Conservation (phyloP, 2,888 invertebrate genomes). For the Ganaspis brasiliensis region DNA sequence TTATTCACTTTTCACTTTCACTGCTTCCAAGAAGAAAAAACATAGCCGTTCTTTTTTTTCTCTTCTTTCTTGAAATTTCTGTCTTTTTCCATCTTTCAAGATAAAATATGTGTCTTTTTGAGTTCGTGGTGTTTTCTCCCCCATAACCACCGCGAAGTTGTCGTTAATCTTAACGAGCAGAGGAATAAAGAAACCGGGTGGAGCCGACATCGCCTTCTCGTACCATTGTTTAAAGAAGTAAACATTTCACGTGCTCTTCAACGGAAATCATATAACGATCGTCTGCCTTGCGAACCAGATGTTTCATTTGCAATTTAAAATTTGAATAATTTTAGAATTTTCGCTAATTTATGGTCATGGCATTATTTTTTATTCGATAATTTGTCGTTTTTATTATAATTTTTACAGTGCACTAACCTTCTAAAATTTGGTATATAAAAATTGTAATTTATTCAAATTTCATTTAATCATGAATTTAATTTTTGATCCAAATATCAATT, state of each 20-base stretch:
- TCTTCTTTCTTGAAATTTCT: background rate
- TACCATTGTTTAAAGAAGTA: slow-evolving; percentile 51
- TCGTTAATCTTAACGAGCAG: slow-evolving; percentile 63
- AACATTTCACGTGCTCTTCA: slow-evolving; percentile 26
- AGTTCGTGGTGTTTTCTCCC: slow-evolving; percentile 12
- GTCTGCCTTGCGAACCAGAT: background rate
- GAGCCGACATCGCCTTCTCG: slow-evolving; percentile 43
- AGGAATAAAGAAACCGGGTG: slow-evolving; percentile 50
- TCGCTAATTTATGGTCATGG: background rate
- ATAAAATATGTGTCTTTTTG: background rate
- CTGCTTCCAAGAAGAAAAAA: background rate
- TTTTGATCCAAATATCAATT: too few species aligned
- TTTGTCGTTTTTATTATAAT: too few species aligned
- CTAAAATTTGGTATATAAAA: too few species aligned
- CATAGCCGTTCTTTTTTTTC: slow-evolving; percentile 45
- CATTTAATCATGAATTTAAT: too few species aligned
- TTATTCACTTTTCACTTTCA: too few species aligned
- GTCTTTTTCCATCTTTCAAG: background rate
- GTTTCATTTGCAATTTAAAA: too few species aligned
- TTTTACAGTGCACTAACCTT: too few species aligned
- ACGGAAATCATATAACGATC: slow-evolving; percentile 37
- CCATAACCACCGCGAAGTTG: slow-evolving; percentile 38
- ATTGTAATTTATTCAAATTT: too few species aligned
- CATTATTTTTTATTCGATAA: too few species aligned
- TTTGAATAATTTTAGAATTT: background rate